Evolutionary conservation across 2,797 vertebrate genomes (phyloP).

Genomic region (Nannoperca obscura): DNA sequence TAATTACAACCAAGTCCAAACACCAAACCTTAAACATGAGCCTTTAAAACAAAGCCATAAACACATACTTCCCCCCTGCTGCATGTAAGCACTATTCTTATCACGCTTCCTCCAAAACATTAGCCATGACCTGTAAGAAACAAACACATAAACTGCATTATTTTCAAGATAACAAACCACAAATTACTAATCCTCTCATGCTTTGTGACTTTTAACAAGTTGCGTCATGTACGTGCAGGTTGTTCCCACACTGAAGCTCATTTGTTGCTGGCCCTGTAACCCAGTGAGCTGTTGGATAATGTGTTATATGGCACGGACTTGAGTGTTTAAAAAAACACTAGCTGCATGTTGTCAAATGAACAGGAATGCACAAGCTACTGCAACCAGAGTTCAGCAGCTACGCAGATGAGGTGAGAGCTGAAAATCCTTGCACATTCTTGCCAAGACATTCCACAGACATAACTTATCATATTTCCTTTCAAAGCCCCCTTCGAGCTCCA

Average conservation of each 20-base stretch:
- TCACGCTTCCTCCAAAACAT: slow-evolving; percentile 7
- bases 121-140: slow-evolving; percentile 35
- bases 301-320: slow-evolving; percentile 27
- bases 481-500: slow-evolving; percentile 52
- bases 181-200: not conserved
- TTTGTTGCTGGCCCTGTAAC: slow-evolving; percentile 8
- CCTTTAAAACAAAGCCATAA: not conserved
- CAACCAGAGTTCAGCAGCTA: slow-evolving; percentile 44
- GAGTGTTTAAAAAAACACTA: slow-evolving; percentile 3
- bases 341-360: slow-evolving; percentile 43
- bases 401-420: slow-evolving; percentile 56
- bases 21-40: not conserved
- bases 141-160: slow-evolving; percentile 7
- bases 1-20: not conserved
- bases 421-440: slow-evolving; percentile 54
- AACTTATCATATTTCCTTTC: slow-evolving; percentile 72
- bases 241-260: not conserved
- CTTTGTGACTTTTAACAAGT: not conserved
- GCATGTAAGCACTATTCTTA: not conserved
- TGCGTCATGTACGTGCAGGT: not conserved
- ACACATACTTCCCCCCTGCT: slow-evolving; percentile 21
- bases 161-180: slow-evolving; percentile 13
- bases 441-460: slow-evolving; percentile 70
- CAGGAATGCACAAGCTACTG: slow-evolving; percentile 35
- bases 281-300: slow-evolving; percentile 10